phyloP scores from a whole-genome alignment of 2,797 vertebrate genomes.

The Saxicola maurus region DNA sequence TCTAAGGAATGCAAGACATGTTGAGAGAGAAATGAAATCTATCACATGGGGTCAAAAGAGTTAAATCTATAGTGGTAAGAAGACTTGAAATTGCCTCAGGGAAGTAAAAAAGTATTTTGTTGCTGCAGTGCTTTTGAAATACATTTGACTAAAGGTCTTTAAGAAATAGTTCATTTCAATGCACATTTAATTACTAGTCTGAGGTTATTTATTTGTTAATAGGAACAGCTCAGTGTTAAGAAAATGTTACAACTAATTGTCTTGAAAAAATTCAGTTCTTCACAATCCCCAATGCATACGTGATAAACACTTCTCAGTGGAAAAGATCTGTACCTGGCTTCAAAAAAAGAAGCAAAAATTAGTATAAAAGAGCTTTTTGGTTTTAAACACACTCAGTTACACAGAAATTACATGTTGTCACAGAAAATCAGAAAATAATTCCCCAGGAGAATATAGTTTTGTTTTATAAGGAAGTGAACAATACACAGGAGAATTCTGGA shows the following conservation, averaged over 20 bases:
- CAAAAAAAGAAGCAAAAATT: slow-evolving; percentile 5
- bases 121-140: not conserved
- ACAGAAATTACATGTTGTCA: not conserved
- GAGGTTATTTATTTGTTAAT: not conserved
- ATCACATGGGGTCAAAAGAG: not conserved
- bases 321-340: slow-evolving; percentile 23
- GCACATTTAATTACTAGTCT: not conserved
- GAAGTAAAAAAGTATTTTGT: not conserved
- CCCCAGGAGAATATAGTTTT: not conserved
- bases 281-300: not conserved
- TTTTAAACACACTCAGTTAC: not conserved
- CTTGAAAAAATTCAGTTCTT: not conserved
- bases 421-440: not conserved
- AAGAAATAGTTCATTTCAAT: not conserved
- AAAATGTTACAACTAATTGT: not conserved
- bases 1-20: not conserved
- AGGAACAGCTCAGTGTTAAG: not conserved
- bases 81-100: not conserved
- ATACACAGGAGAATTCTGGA: not conserved
- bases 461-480: not conserved
- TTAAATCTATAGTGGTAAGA: not conserved
- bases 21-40: not conserved
- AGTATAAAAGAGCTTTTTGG: not conserved
- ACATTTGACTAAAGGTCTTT: not conserved
- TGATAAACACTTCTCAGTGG: not conserved